phyloP scores from a whole-genome alignment of 2,113 vertebrate genomes.

The Lota lota region DNA sequence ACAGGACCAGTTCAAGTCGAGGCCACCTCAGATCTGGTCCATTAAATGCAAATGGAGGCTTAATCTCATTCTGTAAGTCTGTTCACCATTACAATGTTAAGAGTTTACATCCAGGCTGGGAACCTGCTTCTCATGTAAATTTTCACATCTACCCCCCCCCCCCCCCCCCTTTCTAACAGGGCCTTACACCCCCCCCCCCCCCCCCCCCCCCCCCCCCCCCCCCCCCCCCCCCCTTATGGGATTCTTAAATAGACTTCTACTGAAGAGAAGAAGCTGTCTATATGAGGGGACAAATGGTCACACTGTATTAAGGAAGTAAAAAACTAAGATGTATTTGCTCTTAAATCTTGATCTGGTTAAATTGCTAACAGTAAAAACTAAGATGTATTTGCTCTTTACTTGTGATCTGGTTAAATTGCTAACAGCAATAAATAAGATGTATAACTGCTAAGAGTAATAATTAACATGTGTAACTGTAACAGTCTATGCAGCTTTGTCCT shows the following conservation, averaged over 20 bases:
- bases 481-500: too few relatives aligned
- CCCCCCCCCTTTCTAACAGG: constrained; percentile 46
- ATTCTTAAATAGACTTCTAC: constrained; percentile 62
- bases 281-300: constrained; percentile 11
- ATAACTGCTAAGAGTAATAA: too few relatives aligned
- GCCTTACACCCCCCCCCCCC: neutral
- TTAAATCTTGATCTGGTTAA: too few relatives aligned
- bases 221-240: constrained; percentile 24
- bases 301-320: constrained; percentile 1
- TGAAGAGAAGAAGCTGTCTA: constrained; percentile 21
- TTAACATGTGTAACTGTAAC: too few relatives aligned
- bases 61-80: constrained; percentile 74
- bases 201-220: constrained; percentile 38
- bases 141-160: constrained; percentile 40
- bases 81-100: constrained; percentile 76
- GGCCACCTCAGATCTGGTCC: constrained; percentile 68
- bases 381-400: too few relatives aligned
- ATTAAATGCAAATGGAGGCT: constrained; percentile 72
- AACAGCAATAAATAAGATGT: too few relatives aligned
- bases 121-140: constrained; percentile 73
- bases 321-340: too few relatives aligned
- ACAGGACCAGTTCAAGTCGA: constrained; percentile 76
- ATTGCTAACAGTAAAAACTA: too few relatives aligned
- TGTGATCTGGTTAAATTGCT: too few relatives aligned
- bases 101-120: constrained; percentile 71